These are phyloP conservation scores for Neoniphon sammara DNA, from an alignment of 2,797 vertebrate species.

Conservation along the genomic window DNA sequence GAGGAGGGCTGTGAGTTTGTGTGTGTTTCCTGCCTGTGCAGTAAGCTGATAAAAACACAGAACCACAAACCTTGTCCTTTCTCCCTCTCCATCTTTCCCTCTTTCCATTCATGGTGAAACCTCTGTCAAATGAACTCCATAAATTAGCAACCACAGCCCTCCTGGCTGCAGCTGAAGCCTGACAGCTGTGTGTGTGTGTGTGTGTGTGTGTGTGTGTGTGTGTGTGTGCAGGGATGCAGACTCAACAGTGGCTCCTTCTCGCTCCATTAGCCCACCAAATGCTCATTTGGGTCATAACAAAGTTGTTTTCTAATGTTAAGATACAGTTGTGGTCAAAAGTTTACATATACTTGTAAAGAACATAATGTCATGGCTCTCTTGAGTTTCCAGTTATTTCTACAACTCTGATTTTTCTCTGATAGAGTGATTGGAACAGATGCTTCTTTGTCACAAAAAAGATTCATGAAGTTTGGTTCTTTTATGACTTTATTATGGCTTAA, in stretches of 20 bases:
- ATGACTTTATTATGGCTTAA: no score
- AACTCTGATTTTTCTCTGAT: no score
- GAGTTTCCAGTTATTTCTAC: no score
- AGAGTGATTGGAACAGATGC: no score
- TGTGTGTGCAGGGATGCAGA: conserved; percentile 9
- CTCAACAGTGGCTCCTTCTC: neutral
- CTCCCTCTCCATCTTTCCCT: conserved; percentile 54
- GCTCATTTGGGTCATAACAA: neutral
- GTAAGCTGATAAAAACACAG: conserved; percentile 76
- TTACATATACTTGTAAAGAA: no score
- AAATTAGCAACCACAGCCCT: conserved; percentile 77
- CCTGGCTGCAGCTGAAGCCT: conserved; percentile 52
- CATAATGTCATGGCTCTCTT: no score
- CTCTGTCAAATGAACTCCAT: conserved; percentile 59
- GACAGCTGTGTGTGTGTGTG: conserved; percentile 48
- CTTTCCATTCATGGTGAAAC: conserved; percentile 61
- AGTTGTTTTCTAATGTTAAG: conserved; percentile 4
- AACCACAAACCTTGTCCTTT: conserved; percentile 71
- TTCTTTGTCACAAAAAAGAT: no score
- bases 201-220: conserved; percentile 30
- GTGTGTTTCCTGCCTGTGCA: conserved; percentile 79
- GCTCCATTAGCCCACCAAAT: neutral
- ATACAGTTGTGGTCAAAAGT: neutral
- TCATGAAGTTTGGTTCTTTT: no score
- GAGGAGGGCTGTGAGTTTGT: conserved; percentile 14